These are phyloP conservation scores for Epizoanthus fatuus DNA, from an alignment of 92 coral and sea anemone species.

Conservation along the genomic window DNA sequence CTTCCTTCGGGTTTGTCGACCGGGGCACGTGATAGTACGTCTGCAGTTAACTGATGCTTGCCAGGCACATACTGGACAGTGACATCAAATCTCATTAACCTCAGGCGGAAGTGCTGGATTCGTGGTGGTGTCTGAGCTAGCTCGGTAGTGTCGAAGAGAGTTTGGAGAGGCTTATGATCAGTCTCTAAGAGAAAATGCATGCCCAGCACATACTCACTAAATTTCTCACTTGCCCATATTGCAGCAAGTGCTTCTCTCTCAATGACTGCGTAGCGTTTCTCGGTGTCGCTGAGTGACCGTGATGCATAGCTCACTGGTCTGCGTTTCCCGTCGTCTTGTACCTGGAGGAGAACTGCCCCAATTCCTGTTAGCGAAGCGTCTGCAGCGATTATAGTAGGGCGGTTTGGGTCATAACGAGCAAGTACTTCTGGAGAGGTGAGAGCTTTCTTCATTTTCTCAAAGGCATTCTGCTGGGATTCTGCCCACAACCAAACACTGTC, in stretches of 20 bases:
- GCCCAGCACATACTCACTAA: conserved; percentile 57
- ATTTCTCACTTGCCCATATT: conserved; percentile 67
- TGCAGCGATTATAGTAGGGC: conserved; percentile 64
- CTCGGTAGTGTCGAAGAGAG: background rate
- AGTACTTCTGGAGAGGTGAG: conserved; percentile 19
- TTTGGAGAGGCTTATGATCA: background rate
- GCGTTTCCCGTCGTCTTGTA: conserved; percentile 65
- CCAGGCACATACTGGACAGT: no score
- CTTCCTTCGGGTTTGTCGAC: background rate
- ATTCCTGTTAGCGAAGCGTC: conserved; percentile 71
- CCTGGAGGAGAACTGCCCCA: conserved; percentile 69
- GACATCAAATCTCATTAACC: no score
- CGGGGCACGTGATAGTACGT: background rate
- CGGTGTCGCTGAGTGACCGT: conserved; percentile 64
- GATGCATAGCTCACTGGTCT: conserved; percentile 67
- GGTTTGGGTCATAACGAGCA: conserved; percentile 53
- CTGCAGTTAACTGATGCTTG: no score
- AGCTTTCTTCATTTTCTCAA: background rate
- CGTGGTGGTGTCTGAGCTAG: background rate
- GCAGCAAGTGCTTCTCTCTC: conserved; percentile 69
- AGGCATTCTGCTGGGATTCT: conserved; percentile 24
- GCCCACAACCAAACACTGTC: conserved; percentile 2
- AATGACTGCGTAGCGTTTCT: conserved; percentile 67
- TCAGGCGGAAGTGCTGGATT: no score
- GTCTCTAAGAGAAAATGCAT: conserved; percentile 28